These are phyloP conservation scores for Drosophila gaucha DNA, from an alignment of 2,888 invertebrate genomes.

Conservation along the genomic window DNA sequence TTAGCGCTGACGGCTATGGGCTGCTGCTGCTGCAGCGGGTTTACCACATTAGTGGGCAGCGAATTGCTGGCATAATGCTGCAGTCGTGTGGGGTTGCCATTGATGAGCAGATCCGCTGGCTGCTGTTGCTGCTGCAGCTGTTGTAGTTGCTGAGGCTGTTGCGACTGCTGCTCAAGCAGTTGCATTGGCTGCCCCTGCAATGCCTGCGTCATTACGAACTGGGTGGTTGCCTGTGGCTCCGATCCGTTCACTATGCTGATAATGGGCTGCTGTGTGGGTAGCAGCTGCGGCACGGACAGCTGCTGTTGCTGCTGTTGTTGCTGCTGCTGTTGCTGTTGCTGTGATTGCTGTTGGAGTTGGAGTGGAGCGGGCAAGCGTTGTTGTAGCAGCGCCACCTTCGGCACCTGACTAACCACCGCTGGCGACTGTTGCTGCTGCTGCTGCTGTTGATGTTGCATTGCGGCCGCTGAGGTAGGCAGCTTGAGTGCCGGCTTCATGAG, in stretches of 20 bases:
- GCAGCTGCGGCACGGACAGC: conserved; percentile 21
- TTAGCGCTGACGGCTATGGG: conserved; percentile 71
- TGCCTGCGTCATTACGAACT: conserved; percentile 50
- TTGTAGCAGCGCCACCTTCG: conserved; percentile 52
- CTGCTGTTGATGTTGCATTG: conserved; percentile 37
- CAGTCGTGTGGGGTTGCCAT: conserved; percentile 51
- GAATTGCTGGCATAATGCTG: conserved; percentile 73
- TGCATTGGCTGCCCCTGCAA: conserved; percentile 45
- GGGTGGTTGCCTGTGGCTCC: conserved; percentile 29
- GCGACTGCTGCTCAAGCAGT: conserved; percentile 43
- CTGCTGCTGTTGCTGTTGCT: conserved; percentile 21
- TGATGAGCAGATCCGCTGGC: conserved; percentile 49
- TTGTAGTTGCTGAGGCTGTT: conserved; percentile 11
- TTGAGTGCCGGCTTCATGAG: conserved; percentile 69
- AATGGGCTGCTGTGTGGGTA: conserved; percentile 52
- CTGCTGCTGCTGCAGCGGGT: conserved; percentile 87
- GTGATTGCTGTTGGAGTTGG: conserved; percentile 32
- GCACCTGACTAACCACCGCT: conserved; percentile 22
- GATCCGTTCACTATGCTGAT: conserved; percentile 50
- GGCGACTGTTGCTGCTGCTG: conserved; percentile 41
- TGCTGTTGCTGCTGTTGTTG: conserved; percentile 21
- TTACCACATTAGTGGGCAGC: conserved; percentile 90
- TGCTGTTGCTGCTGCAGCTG: conserved; percentile 16
- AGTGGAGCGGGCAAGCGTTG: conserved; percentile 43
- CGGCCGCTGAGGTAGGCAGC: conserved; percentile 19